These are phyloP conservation scores for Dicrostonyx torquatus DNA, from an alignment of 2,797 vertebrate species.

Conservation along the genomic window DNA sequence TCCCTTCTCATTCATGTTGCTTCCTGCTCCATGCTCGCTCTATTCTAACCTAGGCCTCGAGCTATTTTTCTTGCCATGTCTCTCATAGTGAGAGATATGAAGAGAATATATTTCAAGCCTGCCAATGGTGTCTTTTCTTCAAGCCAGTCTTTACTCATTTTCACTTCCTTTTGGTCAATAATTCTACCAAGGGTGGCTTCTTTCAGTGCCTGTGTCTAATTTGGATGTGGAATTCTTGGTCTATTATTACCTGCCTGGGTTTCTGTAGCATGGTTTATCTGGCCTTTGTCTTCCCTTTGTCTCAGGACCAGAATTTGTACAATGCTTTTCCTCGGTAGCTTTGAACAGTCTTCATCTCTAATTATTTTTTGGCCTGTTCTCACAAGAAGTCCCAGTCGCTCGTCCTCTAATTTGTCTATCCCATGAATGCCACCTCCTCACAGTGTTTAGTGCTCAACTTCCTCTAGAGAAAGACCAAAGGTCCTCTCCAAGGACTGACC, in stretches of 20 bases:
- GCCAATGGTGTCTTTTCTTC: slow-evolving; percentile 53
- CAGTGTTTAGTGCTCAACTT: neutral
- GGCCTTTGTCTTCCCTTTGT: neutral
- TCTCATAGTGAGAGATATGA: slow-evolving; percentile 46
- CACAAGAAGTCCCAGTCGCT: neutral
- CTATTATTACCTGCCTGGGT: neutral
- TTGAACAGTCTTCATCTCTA: neutral
- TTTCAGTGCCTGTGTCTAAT: slow-evolving; percentile 2
- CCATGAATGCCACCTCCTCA: neutral
- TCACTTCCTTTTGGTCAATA: slow-evolving; percentile 59
- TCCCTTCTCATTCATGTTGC: neutral
- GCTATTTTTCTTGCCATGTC: slow-evolving; percentile 10
- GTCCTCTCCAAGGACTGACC: neutral
- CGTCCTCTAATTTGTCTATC: neutral
- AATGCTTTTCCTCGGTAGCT: neutral
- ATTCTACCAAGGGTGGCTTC: neutral
- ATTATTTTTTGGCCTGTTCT: neutral
- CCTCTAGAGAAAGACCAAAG: neutral
- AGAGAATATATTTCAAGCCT: slow-evolving; percentile 47
- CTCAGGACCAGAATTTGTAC: neutral
- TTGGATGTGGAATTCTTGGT: neutral
- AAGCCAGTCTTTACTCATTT: slow-evolving; percentile 60
- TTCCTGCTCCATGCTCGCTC: neutral
- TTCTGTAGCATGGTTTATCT: neutral
- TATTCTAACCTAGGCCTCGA: slow-evolving; percentile 34